Conservation (phyloP, 1,140 invertebrate species). For the Drosophila setifemur region DNA sequence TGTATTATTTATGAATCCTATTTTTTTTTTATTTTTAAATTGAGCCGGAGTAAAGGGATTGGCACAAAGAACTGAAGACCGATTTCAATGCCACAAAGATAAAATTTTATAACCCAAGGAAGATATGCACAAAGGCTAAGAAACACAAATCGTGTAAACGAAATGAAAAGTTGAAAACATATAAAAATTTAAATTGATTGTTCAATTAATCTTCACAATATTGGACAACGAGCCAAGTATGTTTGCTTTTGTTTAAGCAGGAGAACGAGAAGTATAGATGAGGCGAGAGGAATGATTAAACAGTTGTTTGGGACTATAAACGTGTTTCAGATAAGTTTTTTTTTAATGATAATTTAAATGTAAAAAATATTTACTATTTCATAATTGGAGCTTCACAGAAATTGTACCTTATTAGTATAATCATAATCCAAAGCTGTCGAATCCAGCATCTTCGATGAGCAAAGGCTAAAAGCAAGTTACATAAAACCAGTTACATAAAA, state of each 20-base stretch:
- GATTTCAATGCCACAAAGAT: constrained; percentile 59
- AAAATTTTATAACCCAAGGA: constrained; percentile 63
- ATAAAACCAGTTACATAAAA: constrained; percentile 73
- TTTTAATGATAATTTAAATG: too few species aligned
- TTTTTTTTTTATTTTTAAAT: constrained; percentile 74
- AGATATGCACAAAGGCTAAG: neutral
- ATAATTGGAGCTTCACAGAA: neutral
- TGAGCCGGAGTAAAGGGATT: constrained; percentile 10
- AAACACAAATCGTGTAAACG: constrained; percentile 62
- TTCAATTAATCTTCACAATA: constrained; percentile 81
- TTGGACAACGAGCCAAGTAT: constrained; percentile 53
- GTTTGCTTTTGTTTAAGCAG: neutral
- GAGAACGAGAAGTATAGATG: neutral
- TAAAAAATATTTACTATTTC: constrained; percentile 8
- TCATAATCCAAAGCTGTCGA: constrained; percentile 25
- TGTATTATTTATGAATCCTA: constrained; percentile 62
- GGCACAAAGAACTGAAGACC: constrained; percentile 25
- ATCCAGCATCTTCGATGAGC: constrained; percentile 20
- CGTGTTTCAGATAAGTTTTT: too few species aligned
- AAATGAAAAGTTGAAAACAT: constrained; percentile 79
- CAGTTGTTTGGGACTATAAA: too few species aligned
- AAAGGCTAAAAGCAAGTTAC: constrained; percentile 47
- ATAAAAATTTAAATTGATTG: constrained; percentile 82
- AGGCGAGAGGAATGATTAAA: neutral
- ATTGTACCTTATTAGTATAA: constrained; percentile 14